These are phyloP conservation scores for Orgyia antiqua DNA, from an alignment of 2,888 invertebrate genomes.

Conservation along the genomic window DNA sequence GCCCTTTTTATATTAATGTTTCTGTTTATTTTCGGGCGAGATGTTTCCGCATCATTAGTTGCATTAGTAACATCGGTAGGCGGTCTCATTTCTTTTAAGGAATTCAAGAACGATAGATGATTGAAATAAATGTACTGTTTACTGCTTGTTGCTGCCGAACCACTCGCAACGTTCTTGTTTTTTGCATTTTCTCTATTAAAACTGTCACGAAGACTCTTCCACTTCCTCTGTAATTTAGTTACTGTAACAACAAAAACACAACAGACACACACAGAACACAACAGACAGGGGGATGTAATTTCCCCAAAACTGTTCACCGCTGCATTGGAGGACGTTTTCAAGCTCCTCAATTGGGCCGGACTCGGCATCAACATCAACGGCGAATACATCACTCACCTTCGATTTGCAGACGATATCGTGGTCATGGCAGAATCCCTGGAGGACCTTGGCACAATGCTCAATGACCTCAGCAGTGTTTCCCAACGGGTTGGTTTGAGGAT, in stretches of 20 bases:
- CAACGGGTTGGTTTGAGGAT: no score
- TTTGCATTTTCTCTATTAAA: slow-evolving; percentile 24
- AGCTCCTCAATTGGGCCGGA: no score
- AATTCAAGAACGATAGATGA: slow-evolving; percentile 25
- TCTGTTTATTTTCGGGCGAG: slow-evolving; percentile 20
- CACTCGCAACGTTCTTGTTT: slow-evolving; percentile 19
- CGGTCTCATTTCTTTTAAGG: slow-evolving; percentile 24
- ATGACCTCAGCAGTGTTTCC: no score
- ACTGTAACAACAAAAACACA: slow-evolving; percentile 20
- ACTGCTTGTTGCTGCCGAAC: slow-evolving; percentile 13
- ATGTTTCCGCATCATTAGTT: slow-evolving; percentile 25
- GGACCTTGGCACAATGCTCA: no score
- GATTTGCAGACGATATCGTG: no score
- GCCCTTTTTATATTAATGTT: slow-evolving; percentile 19
- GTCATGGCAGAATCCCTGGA: no score
- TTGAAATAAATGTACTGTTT: slow-evolving; percentile 28
- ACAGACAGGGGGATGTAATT: no score
- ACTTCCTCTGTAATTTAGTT: slow-evolving; percentile 23
- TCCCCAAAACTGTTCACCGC: no score
- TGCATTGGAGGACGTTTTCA: no score
- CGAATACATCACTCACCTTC: no score
- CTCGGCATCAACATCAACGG: no score
- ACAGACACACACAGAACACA: no score
- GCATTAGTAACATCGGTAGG: slow-evolving; percentile 18
- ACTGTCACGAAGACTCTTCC: slow-evolving; percentile 19